Evolutionary conservation across 2,113 vertebrate species (phyloP).

Genomic region (Asarcornis scutulata): DNA sequence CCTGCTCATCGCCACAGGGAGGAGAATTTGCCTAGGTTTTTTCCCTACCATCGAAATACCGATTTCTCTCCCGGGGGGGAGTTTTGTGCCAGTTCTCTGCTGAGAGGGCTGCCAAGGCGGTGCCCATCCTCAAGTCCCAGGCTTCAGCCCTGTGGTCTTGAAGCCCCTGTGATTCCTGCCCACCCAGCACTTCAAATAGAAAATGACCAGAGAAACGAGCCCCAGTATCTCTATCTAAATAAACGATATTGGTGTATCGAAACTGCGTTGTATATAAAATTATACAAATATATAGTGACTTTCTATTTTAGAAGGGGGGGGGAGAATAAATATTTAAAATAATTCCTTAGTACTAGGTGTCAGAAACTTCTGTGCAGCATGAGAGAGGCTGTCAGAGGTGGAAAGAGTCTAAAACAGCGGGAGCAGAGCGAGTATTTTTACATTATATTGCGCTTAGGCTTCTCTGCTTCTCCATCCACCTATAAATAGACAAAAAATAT

Average conservation of each 20-base stretch:
- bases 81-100: not conserved
- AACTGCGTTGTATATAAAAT: conserved; percentile 76
- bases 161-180: not conserved
- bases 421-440: conserved; percentile 51
- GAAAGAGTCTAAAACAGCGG: conserved; percentile 11
- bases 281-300: conserved; percentile 77
- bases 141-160: not conserved
- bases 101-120: not conserved
- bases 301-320: conserved; percentile 80
- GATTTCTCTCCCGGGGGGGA: not conserved
- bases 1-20: not conserved
- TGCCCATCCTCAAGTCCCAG: not conserved
- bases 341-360: conserved; percentile 67
- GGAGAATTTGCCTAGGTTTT: not conserved
- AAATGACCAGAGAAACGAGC: not conserved
- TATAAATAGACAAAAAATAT: conserved; percentile 71
- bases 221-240: conserved; percentile 55
- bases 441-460: conserved; percentile 57
- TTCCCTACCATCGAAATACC: not conserved
- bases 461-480: conserved; percentile 52
- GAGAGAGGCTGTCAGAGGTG: conserved; percentile 61
- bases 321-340: conserved; percentile 65
- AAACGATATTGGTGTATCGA: conserved; percentile 65
- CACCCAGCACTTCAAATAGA: not conserved
- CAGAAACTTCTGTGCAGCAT: conserved; percentile 56